Base-by-base conservation (phyloP, 2,113 vertebrate species). In the Oreotragus oreotragus region DNA sequence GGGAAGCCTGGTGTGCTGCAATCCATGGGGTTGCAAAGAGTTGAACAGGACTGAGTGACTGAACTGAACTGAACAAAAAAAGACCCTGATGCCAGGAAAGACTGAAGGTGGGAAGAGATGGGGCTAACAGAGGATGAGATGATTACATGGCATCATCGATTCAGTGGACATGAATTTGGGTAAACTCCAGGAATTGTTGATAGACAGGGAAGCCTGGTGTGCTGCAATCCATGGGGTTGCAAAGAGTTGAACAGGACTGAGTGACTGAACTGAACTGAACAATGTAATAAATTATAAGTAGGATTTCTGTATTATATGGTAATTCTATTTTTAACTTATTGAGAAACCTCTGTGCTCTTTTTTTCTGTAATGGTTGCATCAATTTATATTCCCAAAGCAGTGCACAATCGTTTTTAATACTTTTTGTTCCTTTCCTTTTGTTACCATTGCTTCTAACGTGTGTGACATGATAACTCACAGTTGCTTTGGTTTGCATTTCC, bases 161-260 rank as follows among this genome's bases (percentile, higher is more conserved):
- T 70, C n/a, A 36, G n/a, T 23, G 9, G n/a, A 70, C n/a, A 36
- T 36, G 66, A 70, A 21, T 70, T 21, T 70, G n/a, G n/a, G n/a
- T 70, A 36, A 36, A 36, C 66, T 36, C 66, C 0, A 0, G 66
- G 66, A 36, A 36, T 23, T 70, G n/a, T 1, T 70, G 2, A 36
- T 23, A 11, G 0, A 23, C 17, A 70, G 17, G 66, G n/a, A 70
- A 19, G 10, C 66, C 66, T 70, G 19, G n/a, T 0, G 0, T 39
- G 66, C n/a, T 21, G n/a, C 19, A 12, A 5, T 70, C 19, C n/a
- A 36, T 39, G 19, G 10, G n/a, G 4, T 23, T 10, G 4, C n/a
- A 70, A 70, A 70, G n/a, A 39, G 66, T 23, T 21, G 19, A 11
- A 39, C 19, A 39, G 2, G 19, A 70, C 66, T 70, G n/a, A 70